Evolutionary conservation across 2,113 vertebrate species (phyloP), one percentile per base, ranked within the genome.

Genomic region (Motacilla alba): DNA sequence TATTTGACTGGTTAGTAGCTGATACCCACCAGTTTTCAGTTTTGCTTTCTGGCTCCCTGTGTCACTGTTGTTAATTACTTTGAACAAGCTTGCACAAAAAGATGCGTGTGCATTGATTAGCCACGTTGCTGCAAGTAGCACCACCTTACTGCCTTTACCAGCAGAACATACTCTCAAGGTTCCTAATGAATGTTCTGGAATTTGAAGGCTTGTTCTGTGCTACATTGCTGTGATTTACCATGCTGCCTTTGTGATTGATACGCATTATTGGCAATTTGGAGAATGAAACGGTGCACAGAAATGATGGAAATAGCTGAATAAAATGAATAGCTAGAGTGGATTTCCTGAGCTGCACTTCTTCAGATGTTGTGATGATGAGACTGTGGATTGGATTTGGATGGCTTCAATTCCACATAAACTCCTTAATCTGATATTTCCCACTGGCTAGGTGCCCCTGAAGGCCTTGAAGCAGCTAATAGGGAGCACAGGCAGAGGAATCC

Each of bases 21-120:
- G 92, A 96, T 92, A 89, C 15, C 14, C 9, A 3, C 46, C 92
- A 78, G 73, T 95, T 96, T 93, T 93, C 83, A 79, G 69, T 83
- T 90, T 77, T 87, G 62, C 60, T 88, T 92, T 91, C 80, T 75
- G 59, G 60, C 56, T 94, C 66, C 44, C 43, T 39, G 7, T 50
- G 58, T 82, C 90, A 13, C 79, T 83, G 30, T 64, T 94, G 60
- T 53, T 95, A 86, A 96, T 93, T 93, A 94, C 78, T 94, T 90
- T 37, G 68, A 94, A 41, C 75, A 94, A 33, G n/a, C 76, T 94
- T 94, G 68, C 56, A 93, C 69, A 76, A 83, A 74, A 64, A 80
- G 90, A 83, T 86, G 53, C 3, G 15, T 69, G 53, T 84, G 80
- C 73, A 50, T 75, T 60, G 73, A 88, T 90, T 77, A 91, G 39